Evolutionary conservation across 2,113 vertebrate genomes (phyloP), one percentile per base, ranked within the genome.

Genomic region (Poeciliopsis occidentalis): DNA sequence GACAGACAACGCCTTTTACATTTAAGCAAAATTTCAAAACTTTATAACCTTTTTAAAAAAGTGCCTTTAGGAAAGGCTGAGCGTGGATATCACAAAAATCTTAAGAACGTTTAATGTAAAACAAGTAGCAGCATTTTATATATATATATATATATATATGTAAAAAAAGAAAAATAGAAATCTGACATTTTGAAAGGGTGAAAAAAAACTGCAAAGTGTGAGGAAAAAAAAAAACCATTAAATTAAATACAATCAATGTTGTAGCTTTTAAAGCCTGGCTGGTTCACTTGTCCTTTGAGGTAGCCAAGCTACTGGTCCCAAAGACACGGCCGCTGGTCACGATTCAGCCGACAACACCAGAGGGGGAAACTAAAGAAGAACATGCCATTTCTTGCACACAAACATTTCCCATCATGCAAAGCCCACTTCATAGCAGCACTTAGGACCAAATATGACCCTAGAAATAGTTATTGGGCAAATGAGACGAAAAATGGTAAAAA

Each of bases 361-460:
- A 70, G 82, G 22, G 70, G 17, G 79, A 69, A n/a, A 57, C 2
- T 37, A 61, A 51, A 68, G 60, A 41, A 64, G 69, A 54, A 73
- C 6, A 27, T 67, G 3, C 17, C 6, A 70, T 62, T 64, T 27
- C 78, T 68, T 60, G 64, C 37, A 69, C 57, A 30, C 68, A 22
- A 60, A 66, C 29, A 10, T 51, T 24, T 47, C 44, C 70, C 41
- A 69, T 82, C 70, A 87, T 92, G 92, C 80, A 92, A 92, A 95
- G 95, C 92, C 95, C 92, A 95, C 94, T 94, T 94, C 91, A 32
- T 97, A 99, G 98, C 98, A 99, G 97, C 98, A 97, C 88, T 26
- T 78, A 95, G 95, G 96, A 95, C 93, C 94, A 90, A 61, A 69
- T 22, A 62, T 80, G 86, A 91, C 95, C 94, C 96, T 92, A 91